Evolutionary conservation across 2,113 vertebrate genomes (phyloP), one percentile per base, ranked within the genome.

Genomic region (Oceanites oceanicus): DNA sequence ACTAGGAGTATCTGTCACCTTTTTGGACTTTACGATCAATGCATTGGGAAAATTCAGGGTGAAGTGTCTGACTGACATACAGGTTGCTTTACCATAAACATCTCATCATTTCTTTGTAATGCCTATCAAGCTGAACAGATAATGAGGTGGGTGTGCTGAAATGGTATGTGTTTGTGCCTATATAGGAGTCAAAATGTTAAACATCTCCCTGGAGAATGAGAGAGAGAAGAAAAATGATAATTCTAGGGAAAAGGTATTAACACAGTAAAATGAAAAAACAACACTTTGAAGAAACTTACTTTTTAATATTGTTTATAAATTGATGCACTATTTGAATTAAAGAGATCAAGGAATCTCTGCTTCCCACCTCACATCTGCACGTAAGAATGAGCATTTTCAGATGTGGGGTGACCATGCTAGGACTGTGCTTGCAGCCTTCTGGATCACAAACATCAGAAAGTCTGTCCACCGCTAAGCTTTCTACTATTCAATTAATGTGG

Each of bases 1-100:
- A 30, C 16, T 42, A n/a, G 15, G n/a, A 93, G 29, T 86, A 73
- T 73, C 75, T 94, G 53, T 88, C 78, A 88, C 81, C 82, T 90
- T 70, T 76, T 80, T 66, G 73, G 67, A 75, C 45, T 91, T 70
- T 11, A 29, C 7, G 25, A 53, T 82, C 62, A 77, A 26, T 19
- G 29, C 81, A 15, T 85, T 53, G 44, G n/a, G 62, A 91, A 65
- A 53, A 62, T 11, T 62, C 65, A 77, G 38, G 91, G 26, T 77
- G 40, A 75, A 91, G 38, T 16, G 19, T 36, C 58, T 90, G n/a
- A 85, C 42, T 79, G 68, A 75, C 38, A 59, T 12, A 58, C 4
- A 4, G 27, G 6, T 23, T 87, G 44, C 26, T 77, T 44, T 49
- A 65, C 81, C 32, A 65, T n/a, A 89, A 81, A 72, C 85, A 73